Percentiles rank a stretch among this genome's conserved stretches.
phyloP scores from a whole-genome alignment of 2,113 vertebrate species.

The Macrotis lagotis region DNA sequence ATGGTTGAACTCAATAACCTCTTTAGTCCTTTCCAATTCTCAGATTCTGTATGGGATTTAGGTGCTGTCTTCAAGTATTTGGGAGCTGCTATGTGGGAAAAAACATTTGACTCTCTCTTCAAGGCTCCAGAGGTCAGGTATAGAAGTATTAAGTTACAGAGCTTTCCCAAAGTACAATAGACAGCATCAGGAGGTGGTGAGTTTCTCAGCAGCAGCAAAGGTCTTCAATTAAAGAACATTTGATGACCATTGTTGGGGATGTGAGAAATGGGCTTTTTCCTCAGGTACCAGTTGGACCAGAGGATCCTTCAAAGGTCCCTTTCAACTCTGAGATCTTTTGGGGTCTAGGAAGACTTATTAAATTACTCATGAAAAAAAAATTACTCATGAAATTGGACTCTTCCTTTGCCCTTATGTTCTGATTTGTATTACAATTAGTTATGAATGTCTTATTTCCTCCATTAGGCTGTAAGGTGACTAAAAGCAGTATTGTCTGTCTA shows the following conservation, averaged over 20 bases:
- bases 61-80: background rate
- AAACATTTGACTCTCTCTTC: background rate
- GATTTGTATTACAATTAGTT: background rate
- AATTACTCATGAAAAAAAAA: background rate
- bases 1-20: background rate
- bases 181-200: background rate
- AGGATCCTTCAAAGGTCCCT: background rate
- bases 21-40: background rate
- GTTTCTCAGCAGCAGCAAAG: background rate
- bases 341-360: background rate
- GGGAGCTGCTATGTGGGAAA: background rate
- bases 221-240: background rate
- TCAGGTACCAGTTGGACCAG: background rate
- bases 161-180: background rate
- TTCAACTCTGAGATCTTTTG: background rate
- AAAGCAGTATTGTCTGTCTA: background rate
- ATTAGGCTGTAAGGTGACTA: background rate
- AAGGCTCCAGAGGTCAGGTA: background rate
- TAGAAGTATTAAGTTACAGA: background rate
- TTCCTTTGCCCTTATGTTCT: background rate
- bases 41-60: background rate
- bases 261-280: background rate
- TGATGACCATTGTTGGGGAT: background rate
- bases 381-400: background rate
- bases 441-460: background rate